Evolutionary conservation across 2,888 invertebrate species (phyloP).

Genomic region (Hyposoter didymator): DNA sequence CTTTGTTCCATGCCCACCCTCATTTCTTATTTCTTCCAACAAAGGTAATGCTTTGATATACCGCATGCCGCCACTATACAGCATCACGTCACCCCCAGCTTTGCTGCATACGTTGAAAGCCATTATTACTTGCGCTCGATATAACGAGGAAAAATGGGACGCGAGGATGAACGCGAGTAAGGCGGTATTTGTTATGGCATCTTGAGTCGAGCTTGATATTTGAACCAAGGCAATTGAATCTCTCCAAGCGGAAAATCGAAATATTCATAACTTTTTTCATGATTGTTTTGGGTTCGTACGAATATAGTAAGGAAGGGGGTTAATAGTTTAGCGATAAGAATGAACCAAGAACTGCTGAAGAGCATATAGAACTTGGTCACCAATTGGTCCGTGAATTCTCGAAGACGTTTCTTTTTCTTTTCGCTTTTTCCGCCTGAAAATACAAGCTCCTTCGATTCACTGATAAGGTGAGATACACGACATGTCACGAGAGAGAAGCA

Average conservation of each 20-base stretch:
- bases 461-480: constrained; percentile 11
- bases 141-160: constrained; percentile 48
- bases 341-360: neutral
- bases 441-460: constrained; percentile 18
- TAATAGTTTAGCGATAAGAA: constrained; percentile 31
- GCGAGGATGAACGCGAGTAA: neutral
- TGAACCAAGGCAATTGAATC: neutral
- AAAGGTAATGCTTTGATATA: constrained; percentile 24
- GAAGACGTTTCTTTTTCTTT: constrained; percentile 10
- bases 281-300: constrained; percentile 20
- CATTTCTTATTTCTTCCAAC: constrained; percentile 5
- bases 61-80: constrained; percentile 8
- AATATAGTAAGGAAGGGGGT: constrained; percentile 22
- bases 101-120: neutral
- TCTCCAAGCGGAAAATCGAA: constrained; percentile 27
- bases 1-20: neutral
- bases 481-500: constrained; percentile 20
- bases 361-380: constrained; percentile 33
- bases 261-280: constrained; percentile 5
- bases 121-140: constrained; percentile 57
- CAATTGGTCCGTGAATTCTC: constrained; percentile 22
- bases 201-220: neutral
- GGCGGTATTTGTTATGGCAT: neutral
- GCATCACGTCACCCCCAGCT: constrained; percentile 13
- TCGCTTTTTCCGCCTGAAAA: neutral